Conservation (phyloP, 2,888 invertebrate species). For the Netelia melanura region DNA sequence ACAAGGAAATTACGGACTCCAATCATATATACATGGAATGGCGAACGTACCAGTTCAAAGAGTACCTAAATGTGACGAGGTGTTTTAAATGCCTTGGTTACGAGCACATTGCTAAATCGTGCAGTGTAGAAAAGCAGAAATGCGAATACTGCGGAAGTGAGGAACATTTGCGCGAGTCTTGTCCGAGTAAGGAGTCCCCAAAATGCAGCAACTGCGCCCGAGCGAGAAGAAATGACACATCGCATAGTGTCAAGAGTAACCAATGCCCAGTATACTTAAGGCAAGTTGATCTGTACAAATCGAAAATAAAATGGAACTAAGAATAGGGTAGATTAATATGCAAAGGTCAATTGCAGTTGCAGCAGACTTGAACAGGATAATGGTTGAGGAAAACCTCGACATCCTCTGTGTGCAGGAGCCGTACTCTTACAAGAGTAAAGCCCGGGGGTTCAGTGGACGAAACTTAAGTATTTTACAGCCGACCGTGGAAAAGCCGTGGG, state of each 20-base stretch:
- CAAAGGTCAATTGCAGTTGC: not conserved
- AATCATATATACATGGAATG: not conserved
- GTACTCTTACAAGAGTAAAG: not conserved
- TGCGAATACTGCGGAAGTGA: conserved; percentile 27
- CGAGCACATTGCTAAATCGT: conserved; percentile 28
- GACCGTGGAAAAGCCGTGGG: not conserved
- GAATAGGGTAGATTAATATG: conserved; percentile 23
- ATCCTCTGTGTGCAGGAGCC: conserved; percentile 57
- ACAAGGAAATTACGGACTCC: not conserved
- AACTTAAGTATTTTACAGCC: not conserved
- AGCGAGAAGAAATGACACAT: not conserved
- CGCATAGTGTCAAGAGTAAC: not conserved
- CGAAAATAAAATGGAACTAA: not conserved
- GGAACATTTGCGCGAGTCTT: not conserved
- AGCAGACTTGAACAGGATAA: not conserved
- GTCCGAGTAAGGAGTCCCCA: not conserved
- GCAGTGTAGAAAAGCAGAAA: not conserved
- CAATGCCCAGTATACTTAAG: conserved; percentile 18
- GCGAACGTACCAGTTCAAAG: not conserved
- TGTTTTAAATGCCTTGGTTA: conserved; percentile 42
- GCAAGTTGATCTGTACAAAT: not conserved
- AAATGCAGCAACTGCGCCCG: not conserved
- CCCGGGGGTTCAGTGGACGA: not conserved
- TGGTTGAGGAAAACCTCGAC: not conserved
- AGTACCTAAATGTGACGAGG: conserved; percentile 5